Evolutionary conservation across 2,797 vertebrate genomes (phyloP), one percentile per base, ranked within the genome.

Genomic region (Bufotes viridis): DNA sequence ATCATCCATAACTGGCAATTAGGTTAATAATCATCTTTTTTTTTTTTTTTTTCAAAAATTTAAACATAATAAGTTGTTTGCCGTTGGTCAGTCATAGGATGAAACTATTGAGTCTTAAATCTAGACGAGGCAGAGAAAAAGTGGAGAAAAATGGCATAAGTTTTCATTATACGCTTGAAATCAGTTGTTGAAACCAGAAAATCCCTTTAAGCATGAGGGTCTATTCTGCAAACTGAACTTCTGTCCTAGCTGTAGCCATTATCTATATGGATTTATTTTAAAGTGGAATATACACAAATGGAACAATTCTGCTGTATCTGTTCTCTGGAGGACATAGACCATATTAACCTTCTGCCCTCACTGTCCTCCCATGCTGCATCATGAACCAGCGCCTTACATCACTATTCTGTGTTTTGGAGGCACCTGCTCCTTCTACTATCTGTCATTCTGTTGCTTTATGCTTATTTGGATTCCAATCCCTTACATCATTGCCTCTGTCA

Each of bases 401-500:
- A 78, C 74, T 78, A 55, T 78, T 55, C 74, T 24, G 49, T 55
- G 74, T 78, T 78, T 78, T 24, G 7, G 74, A 78, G 51, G 74
- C 74, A 78, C 74, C 74, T 78, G 74, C 74, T 78, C 74, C 49
- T 78, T 78, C 74, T 24, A n/a, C 74, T 78, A 53, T 78, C 74
- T 24, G 74, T 78, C 74, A 78, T 78, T 78, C 74, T 78, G 74
- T 78, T 78, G 55, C 74, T 78, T 53, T 55, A 53, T 78, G 74
- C 74, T 55, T 78, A 53, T 78, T 53, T 78, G 74, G 74, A 78
- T 78, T 78, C 74, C 74, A 78, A 78, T 78, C 51, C 74, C 74
- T 78, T 78, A 53, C 74, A 78, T 55, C 74, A 78, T 78, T 78
- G 51, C 74, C 74, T 78, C 74, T 78, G 74, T 78, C 74, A 78